Conservation (phyloP, 2,113 vertebrate genomes). For the Callipepla californica region DNA sequence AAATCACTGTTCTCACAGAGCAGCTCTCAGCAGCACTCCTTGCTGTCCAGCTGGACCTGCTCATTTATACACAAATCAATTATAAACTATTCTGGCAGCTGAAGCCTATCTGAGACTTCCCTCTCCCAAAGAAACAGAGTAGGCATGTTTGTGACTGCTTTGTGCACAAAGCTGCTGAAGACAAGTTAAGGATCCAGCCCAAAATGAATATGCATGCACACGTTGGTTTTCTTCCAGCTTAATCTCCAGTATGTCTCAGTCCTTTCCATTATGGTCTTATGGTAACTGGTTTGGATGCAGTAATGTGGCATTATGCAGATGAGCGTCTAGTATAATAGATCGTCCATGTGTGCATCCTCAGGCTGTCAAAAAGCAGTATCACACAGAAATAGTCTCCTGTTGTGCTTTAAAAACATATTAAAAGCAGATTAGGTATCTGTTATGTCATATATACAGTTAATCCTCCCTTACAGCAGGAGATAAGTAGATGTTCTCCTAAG, state of each 20-base stretch:
- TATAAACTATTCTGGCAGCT: slow-evolving; percentile 4
- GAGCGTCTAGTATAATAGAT: neutral
- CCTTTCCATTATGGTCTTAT: neutral
- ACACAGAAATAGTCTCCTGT: neutral
- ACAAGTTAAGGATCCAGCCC: neutral
- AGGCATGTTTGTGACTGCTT: neutral
- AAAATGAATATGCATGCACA: neutral
- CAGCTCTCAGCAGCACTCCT: accelerated
- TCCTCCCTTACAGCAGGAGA: neutral
- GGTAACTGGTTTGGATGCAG: neutral
- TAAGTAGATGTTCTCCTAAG: neutral
- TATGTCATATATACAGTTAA: neutral
- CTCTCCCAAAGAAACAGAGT: neutral
- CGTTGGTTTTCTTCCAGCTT: neutral
- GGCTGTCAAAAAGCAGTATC: neutral
- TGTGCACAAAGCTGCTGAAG: neutral
- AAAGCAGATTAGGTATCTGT: neutral
- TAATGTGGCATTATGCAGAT: neutral
- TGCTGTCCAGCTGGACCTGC: neutral
- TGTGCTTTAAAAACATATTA: neutral
- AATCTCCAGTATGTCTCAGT: neutral
- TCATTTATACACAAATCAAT: neutral
- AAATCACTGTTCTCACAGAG: neutral
- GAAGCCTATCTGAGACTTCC: neutral
- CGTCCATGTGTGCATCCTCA: neutral